These are phyloP conservation scores for Aspidiotus rigidus DNA, from an alignment of 2,888 invertebrate genomes.

Conservation along the genomic window DNA sequence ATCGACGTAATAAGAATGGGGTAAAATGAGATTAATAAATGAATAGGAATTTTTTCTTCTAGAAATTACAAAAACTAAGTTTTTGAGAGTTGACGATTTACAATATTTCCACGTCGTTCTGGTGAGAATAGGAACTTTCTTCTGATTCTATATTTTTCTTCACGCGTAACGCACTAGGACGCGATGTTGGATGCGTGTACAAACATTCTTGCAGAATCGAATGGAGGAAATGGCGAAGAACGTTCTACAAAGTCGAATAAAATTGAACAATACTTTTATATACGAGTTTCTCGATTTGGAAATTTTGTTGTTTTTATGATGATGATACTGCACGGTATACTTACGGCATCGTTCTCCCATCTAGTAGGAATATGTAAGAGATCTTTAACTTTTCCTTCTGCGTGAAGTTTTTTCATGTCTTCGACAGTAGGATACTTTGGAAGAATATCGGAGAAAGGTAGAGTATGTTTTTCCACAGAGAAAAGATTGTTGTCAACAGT, in stretches of 20 bases:
- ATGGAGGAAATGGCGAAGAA: neutral
- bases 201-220: neutral
- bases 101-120: no score
- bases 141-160: neutral
- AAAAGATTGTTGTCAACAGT: neutral
- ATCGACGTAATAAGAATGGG: no score
- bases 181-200: neutral
- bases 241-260: neutral
- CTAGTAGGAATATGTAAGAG: conserved; percentile 3
- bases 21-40: no score
- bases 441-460: conserved; percentile 15
- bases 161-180: neutral
- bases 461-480: neutral
- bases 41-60: no score
- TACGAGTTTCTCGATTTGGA: no score
- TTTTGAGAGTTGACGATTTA: no score
- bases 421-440: conserved; percentile 19
- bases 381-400: neutral
- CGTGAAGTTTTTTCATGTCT: conserved; percentile 14
- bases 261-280: neutral
- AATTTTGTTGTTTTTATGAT: no score
- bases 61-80: no score
- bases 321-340: neutral
- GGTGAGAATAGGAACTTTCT: no score
- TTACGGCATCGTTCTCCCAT: conserved; percentile 11